Conservation (phyloP, 2,888 invertebrate genomes). For the Piscicola geometra region DNA sequence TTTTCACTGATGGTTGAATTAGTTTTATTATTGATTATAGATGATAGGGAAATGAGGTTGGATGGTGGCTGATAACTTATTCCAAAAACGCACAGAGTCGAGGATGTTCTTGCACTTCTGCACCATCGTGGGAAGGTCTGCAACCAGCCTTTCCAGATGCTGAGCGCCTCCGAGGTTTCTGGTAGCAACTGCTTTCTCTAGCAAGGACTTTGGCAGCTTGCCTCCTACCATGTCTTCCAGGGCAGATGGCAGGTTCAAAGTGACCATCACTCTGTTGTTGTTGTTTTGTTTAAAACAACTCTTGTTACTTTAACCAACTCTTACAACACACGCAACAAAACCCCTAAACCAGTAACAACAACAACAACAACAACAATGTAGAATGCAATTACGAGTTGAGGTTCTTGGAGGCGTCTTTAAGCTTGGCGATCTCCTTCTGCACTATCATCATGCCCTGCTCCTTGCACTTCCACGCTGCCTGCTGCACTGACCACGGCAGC, state of each 20-base stretch:
- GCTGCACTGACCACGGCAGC: slow-evolving; percentile 83
- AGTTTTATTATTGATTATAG: too few species aligned
- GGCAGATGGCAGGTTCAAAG: slow-evolving; percentile 90
- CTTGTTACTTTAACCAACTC: too few species aligned
- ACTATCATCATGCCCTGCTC: slow-evolving; percentile 80
- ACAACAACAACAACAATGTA: background rate
- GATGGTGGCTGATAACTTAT: too few species aligned
- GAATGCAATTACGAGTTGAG: slow-evolving; percentile 71
- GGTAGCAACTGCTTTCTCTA: slow-evolving; percentile 76
- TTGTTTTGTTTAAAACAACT: too few species aligned
- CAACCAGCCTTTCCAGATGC: slow-evolving; percentile 69
- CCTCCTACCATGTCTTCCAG: slow-evolving; percentile 70
- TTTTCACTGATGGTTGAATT: too few species aligned
- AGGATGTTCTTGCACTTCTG: slow-evolving; percentile 89
- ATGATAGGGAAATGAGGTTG: too few species aligned
- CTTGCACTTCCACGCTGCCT: slow-evolving; percentile 79
- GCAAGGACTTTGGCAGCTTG: slow-evolving; percentile 73
- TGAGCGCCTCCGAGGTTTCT: slow-evolving; percentile 72
- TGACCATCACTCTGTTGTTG: slow-evolving; percentile 71
- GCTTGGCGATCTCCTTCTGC: slow-evolving; percentile 74
- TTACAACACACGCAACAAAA: too few species aligned
- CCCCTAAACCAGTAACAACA: background rate
- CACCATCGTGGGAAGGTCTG: slow-evolving; percentile 81
- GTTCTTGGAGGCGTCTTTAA: slow-evolving; percentile 83
- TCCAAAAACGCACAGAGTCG: slow-evolving; percentile 68